A percentile compares a stretch with the other conserved stretches of the same genome.
Evolutionary conservation across 2,113 vertebrate genomes (phyloP).

Genomic region (Crotalus viridis): DNA sequence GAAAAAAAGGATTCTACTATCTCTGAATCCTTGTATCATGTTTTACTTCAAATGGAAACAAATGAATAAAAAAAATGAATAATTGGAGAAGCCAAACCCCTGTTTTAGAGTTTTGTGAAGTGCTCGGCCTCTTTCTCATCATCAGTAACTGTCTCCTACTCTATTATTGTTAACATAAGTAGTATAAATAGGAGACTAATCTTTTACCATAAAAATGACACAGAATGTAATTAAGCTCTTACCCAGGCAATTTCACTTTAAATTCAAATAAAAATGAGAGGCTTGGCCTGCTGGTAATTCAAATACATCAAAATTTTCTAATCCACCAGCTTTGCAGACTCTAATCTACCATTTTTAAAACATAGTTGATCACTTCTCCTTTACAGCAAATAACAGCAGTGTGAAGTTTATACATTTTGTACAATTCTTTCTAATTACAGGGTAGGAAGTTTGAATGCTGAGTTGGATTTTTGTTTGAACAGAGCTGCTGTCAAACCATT

Average conservation of each 20-base stretch:
- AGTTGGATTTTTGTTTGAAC: neutral
- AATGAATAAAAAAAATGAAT: neutral
- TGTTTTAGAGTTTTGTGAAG: neutral
- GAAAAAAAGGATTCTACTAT: neutral
- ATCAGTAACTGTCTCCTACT: constrained; percentile 1
- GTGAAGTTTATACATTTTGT: neutral
- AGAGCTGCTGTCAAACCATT: neutral
- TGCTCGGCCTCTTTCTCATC: neutral
- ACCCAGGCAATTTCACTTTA: constrained; percentile 32
- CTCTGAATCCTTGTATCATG: neutral
- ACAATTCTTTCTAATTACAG: neutral
- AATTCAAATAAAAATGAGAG: constrained; percentile 29
- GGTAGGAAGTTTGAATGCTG: neutral
- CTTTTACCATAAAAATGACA: constrained; percentile 28
- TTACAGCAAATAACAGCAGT: neutral
- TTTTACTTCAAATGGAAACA: neutral
- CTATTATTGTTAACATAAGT: constrained; percentile 26
- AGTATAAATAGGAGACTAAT: constrained; percentile 19
- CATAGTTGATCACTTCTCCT: neutral
- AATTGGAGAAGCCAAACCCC: neutral
- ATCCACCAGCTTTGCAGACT: neutral
- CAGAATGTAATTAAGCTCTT: constrained; percentile 13
- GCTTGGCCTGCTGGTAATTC: constrained; percentile 6
- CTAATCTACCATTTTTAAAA: neutral
- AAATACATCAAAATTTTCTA: constrained; percentile 9